Conservation (phyloP, 2,888 invertebrate species). For the Thecocarcelia acutangulata region DNA sequence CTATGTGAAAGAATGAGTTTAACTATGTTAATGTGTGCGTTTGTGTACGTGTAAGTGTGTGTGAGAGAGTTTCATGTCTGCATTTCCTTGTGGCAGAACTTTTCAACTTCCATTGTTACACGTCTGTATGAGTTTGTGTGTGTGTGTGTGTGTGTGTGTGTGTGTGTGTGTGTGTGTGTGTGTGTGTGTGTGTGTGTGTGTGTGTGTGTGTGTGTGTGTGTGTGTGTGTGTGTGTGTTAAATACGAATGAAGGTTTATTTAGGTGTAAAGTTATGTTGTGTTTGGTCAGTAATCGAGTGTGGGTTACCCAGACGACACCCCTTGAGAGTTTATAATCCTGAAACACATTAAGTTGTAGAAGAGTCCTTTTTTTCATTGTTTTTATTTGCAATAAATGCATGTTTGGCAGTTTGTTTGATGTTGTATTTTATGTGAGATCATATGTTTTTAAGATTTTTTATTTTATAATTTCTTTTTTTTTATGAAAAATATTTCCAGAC, state of each 20-base stretch:
- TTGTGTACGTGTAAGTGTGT: slow-evolving; percentile 7
- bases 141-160: slow-evolving; percentile 2
- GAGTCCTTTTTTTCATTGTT: slow-evolving; percentile 11
- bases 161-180: background rate
- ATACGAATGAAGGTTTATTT: background rate
- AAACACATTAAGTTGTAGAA: slow-evolving; percentile 44
- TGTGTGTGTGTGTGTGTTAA: slow-evolving; percentile 5
- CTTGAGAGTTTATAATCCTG: slow-evolving; percentile 29
- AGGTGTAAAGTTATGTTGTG: slow-evolving; percentile 61
- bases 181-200: background rate
- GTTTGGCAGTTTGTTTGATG: slow-evolving; percentile 15
- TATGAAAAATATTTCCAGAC: slow-evolving; percentile 48
- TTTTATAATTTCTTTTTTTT: background rate
- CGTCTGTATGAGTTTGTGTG: background rate
- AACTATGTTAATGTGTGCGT: background rate
- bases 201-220: no score
- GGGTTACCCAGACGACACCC: slow-evolving; percentile 69
- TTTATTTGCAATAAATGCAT: slow-evolving; percentile 13
- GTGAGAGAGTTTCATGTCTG: slow-evolving; percentile 42
- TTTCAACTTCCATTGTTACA: background rate
- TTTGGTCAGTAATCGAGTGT: slow-evolving; percentile 67
- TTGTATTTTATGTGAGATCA: background rate
- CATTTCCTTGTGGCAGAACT: slow-evolving; percentile 41
- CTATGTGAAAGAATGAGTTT: background rate
- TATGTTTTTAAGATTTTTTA: background rate